Percentiles rank a stretch among this genome's conserved stretches.
phyloP scores from a whole-genome alignment of 2,888 invertebrate species.

The Empis stercorea region DNA sequence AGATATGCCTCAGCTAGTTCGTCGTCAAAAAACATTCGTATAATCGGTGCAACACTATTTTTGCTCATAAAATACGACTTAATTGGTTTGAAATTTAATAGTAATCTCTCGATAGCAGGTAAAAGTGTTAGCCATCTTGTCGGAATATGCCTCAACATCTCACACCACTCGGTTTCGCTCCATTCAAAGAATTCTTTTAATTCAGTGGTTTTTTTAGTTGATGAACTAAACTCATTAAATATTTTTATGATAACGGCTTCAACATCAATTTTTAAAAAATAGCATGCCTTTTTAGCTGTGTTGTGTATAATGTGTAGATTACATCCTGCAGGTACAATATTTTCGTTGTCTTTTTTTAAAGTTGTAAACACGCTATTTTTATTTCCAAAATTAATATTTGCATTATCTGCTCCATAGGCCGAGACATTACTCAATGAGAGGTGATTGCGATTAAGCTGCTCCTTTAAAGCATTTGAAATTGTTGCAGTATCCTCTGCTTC shows the following conservation, averaged over 20 bases:
- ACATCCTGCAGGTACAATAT: neutral
- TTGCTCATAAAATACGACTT: neutral
- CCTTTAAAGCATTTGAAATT: neutral
- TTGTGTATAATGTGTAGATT: neutral
- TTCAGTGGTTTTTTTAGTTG: constrained; percentile 6
- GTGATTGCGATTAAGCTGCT: neutral
- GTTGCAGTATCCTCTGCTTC: neutral
- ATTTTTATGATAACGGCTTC: constrained; percentile 8
- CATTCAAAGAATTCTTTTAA: constrained; percentile 8
- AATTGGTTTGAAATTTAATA: neutral
- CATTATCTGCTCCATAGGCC: neutral
- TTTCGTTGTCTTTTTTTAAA: neutral
- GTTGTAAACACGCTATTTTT: neutral
- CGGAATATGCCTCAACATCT: constrained; percentile 8
- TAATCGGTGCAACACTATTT: neutral
- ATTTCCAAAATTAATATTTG: neutral
- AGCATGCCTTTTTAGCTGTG: neutral
- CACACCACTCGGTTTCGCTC: constrained; percentile 8
- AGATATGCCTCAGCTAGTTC: neutral
- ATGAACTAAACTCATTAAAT: constrained; percentile 9
- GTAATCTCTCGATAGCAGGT: neutral
- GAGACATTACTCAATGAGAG: neutral
- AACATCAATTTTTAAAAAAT: constrained; percentile 1
- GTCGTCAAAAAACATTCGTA: neutral
- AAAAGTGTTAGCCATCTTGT: neutral